phyloP scores from a whole-genome alignment of 2,888 invertebrate genomes.

The Strigamia crassipes region DNA sequence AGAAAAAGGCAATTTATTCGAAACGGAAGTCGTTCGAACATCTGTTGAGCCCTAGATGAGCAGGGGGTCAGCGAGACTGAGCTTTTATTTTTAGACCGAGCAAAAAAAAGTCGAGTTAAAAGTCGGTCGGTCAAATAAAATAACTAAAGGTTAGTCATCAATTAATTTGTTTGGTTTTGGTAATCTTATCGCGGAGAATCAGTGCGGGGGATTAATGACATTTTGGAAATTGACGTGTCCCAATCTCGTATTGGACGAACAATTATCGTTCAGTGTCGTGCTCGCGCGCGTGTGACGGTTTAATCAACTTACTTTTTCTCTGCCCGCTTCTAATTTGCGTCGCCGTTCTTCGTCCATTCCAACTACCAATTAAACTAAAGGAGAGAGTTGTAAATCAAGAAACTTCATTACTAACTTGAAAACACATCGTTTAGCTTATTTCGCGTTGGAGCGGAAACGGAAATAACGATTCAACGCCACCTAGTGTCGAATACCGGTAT shows the following conservation, averaged over 20 bases:
- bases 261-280: neutral
- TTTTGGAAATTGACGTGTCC: neutral
- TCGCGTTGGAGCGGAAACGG: neutral
- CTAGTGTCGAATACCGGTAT: neutral
- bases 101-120: neutral
- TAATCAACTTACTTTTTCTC: neutral
- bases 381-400: neutral
- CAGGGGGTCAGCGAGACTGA: neutral
- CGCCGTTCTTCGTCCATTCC: conserved; percentile 10
- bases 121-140: neutral
- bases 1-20: neutral
- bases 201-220: too few relatives aligned
- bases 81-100: neutral
- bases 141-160: neutral
- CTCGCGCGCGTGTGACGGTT: neutral
- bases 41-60: neutral
- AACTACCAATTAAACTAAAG: neutral
- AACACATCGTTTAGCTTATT: neutral
- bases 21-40: conserved; percentile 7
- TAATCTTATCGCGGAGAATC: neutral
- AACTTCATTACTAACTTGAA: neutral
- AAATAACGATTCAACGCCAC: neutral
- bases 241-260: too few relatives aligned
- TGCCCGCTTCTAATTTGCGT: neutral
- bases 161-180: neutral